Base-by-base conservation (phyloP, 2,113 vertebrate genomes). In the Pseudorasbora parva region DNA sequence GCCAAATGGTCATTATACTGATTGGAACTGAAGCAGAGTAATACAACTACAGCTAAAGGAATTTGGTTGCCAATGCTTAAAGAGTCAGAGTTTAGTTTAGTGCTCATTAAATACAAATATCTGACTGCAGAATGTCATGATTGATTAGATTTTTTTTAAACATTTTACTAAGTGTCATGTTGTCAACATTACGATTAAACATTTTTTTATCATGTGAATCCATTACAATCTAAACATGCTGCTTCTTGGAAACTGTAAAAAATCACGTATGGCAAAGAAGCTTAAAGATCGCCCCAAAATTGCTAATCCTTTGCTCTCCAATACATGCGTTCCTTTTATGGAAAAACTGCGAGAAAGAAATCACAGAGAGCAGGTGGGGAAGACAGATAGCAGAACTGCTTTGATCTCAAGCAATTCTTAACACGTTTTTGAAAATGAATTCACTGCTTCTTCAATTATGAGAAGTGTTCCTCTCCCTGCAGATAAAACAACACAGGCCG, bases 381-480 rank as follows among this genome's bases (percentile, higher is more conserved):
- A 69, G 79, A 54, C 62, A 81, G 79, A 81, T 81, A 81, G 62
- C 45, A 37, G 47, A 69, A 54, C 6, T n/a, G 30, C 79, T 81
- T 81, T 81, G 64, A 69, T 81, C 64, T 81, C 21, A 6, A 81
- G 79, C 79, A 81, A 81, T 81, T 81, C 79, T 68, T 81, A 81
- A 69, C 79, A 81, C 79, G 79, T 81, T 64, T 81, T 69, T 69
- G 79, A 81, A 81, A 81, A 81, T 69, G 64, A 81, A 71, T 81
- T 81, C 79, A 81, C 47, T 15, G 62, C 78, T 81, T 81, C 60
- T 81, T 81, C 64, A 69, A 81, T 81, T 81, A 81, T 69, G 64
- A 69, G 79, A 68, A 69, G 79, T 69, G 79, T 54, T 81, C 79
- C 79, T 71, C 47, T 81, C 79, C 79, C 47, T 56, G 62, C 79